These are phyloP conservation scores for Crypturellus undulatus DNA, from an alignment of 2,113 vertebrate genomes.

Conservation along the genomic window DNA sequence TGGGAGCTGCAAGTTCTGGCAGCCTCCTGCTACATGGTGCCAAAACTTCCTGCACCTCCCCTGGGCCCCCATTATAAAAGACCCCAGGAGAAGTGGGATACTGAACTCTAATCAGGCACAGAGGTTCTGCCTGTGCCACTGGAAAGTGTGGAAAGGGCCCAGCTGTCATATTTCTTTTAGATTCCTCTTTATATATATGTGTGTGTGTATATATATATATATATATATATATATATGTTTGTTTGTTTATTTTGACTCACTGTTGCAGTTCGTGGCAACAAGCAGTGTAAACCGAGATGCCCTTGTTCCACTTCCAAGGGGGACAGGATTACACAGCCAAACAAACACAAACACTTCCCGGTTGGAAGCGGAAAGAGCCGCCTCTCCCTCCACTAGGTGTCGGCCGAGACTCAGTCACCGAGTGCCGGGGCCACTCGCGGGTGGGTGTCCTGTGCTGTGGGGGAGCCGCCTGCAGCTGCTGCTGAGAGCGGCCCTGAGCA, in stretches of 20 bases:
- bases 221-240: too few species aligned
- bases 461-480: too few species aligned
- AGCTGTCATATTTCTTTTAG: neutral
- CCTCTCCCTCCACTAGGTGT: slow-evolving; percentile 63
- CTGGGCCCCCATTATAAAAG: too few species aligned
- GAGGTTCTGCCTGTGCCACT: neutral
- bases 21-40: neutral
- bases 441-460: too few species aligned
- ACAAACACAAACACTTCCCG: neutral
- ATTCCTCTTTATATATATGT: neutral
- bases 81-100: neutral
- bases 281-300: neutral
- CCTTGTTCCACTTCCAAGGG: neutral
- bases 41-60: too few species aligned
- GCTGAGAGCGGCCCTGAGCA: neutral
- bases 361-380: neutral
- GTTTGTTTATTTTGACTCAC: neutral
- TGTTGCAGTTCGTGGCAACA: neutral
- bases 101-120: neutral
- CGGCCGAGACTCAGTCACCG: slow-evolving; percentile 30
- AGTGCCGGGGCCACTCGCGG: too few species aligned
- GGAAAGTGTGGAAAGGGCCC: neutral
- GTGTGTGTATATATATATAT: too few species aligned
- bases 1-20: neutral
- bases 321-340: neutral